Conservation (phyloP, 2,888 invertebrate species). For the Nemotelus nigrinus region DNA sequence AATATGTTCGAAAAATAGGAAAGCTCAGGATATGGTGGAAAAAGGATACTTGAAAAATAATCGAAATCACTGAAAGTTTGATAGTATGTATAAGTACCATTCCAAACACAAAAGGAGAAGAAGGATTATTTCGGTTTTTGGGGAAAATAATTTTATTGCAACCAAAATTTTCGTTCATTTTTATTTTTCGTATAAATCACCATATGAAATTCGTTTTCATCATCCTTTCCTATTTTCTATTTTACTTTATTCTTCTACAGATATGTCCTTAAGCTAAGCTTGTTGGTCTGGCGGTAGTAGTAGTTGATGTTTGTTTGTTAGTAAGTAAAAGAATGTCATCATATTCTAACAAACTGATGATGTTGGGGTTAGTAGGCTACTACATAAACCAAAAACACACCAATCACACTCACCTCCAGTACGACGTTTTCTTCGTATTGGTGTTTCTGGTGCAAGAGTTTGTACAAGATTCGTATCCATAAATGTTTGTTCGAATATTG, state of each 20-base stretch:
- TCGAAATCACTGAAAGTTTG: too few relatives aligned
- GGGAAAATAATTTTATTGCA: slow-evolving; percentile 4
- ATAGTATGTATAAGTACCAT: too few relatives aligned
- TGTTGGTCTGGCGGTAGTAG: too few relatives aligned
- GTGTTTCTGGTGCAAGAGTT: slow-evolving; percentile 73
- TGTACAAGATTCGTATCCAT: slow-evolving; percentile 67
- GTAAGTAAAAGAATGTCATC: too few relatives aligned
- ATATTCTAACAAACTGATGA: slow-evolving; percentile 15
- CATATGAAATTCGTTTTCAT: not conserved
- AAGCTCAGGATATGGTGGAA: too few relatives aligned
- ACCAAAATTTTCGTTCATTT: slow-evolving; percentile 5
- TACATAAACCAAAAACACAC: slow-evolving; percentile 31
- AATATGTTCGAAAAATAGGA: too few relatives aligned
- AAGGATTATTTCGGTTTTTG: not conserved
- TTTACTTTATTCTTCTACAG: not conserved
- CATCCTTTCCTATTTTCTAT: too few relatives aligned
- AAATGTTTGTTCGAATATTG: slow-evolving; percentile 67
- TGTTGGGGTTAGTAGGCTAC: slow-evolving; percentile 10
- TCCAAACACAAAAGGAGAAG: not conserved
- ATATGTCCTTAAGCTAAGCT: too few relatives aligned
- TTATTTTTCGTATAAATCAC: slow-evolving; percentile 7
- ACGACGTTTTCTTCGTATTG: slow-evolving; percentile 61
- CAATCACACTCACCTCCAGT: slow-evolving; percentile 58
- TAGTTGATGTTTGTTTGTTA: too few relatives aligned
- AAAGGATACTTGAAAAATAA: too few relatives aligned